Conservation (phyloP, 2,797 vertebrate species). For the Myotis vivesi region DNA sequence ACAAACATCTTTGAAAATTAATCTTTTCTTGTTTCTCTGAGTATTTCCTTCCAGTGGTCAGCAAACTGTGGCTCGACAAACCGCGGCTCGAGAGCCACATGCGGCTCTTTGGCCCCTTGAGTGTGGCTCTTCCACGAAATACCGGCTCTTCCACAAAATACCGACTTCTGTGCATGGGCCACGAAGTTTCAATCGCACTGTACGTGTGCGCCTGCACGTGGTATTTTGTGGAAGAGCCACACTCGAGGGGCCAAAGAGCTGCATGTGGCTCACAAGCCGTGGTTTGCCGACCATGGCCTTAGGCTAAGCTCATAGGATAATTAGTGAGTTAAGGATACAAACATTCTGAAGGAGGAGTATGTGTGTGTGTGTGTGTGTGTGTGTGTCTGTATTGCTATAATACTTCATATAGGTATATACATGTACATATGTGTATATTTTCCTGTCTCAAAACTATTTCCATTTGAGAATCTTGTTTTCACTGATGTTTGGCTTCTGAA, state of each 20-base stretch:
- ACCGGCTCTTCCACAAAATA: no score
- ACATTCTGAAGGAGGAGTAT: background rate
- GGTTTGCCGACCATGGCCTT: background rate
- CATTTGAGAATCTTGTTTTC: background rate
- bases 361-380: background rate
- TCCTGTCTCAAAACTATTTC: background rate
- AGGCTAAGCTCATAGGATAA: background rate
- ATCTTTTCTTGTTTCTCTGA: slow-evolving; percentile 16
- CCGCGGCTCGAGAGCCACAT: no score
- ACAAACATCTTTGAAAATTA: background rate
- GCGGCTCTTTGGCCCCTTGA: no score
- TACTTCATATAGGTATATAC: background rate
- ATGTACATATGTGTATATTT: background rate
- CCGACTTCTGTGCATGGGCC: no score
- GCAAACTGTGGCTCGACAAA: no score
- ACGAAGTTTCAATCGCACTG: no score
- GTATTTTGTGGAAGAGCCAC: no score
- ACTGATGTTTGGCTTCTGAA: slow-evolving; percentile 11
- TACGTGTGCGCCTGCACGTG: accelerated
- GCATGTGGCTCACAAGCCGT: no score
- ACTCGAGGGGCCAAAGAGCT: no score
- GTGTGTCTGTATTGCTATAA: background rate
- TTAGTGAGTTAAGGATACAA: background rate
- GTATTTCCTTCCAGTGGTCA: background rate
- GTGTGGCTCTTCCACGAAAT: no score